These are phyloP conservation scores for Ophion obscuratus DNA, from an alignment of 2,888 invertebrate species.

Conservation along the genomic window DNA sequence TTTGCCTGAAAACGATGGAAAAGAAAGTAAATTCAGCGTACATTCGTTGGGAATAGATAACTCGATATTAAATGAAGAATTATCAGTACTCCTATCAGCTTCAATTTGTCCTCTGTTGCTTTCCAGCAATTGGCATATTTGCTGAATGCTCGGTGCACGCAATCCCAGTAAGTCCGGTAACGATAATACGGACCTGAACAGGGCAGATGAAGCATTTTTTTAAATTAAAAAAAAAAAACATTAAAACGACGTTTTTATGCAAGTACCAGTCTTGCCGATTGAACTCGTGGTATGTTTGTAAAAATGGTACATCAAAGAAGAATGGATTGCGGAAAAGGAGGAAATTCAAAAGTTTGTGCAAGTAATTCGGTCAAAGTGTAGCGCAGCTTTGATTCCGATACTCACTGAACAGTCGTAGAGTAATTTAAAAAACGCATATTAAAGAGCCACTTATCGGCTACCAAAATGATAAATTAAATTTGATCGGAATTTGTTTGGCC, in stretches of 20 bases:
- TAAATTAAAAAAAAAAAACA: neutral
- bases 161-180: slow-evolving; percentile 94
- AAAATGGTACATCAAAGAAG: no score
- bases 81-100: slow-evolving; percentile 88
- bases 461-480: no score
- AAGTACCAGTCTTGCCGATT: neutral
- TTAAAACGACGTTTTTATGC: no score
- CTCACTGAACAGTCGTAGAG: no score
- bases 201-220: slow-evolving; percentile 13
- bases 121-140: slow-evolving; percentile 87
- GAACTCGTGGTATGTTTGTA: no score
- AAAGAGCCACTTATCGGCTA: no score
- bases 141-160: slow-evolving; percentile 88
- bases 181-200: slow-evolving; percentile 95
- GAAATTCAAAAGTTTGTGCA: no score
- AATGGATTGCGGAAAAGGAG: no score
- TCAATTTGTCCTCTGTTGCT: slow-evolving; percentile 88
- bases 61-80: slow-evolving; percentile 88
- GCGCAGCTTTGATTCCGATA: no score
- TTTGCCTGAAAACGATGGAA: neutral
- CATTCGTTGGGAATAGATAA: slow-evolving; percentile 90
- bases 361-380: no score
- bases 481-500: no score
- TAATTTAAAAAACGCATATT: no score
- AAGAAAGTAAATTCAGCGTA: slow-evolving; percentile 83